phyloP scores from a whole-genome alignment of 2,113 vertebrate species.

The Protobothrops mucrosquamatus region DNA sequence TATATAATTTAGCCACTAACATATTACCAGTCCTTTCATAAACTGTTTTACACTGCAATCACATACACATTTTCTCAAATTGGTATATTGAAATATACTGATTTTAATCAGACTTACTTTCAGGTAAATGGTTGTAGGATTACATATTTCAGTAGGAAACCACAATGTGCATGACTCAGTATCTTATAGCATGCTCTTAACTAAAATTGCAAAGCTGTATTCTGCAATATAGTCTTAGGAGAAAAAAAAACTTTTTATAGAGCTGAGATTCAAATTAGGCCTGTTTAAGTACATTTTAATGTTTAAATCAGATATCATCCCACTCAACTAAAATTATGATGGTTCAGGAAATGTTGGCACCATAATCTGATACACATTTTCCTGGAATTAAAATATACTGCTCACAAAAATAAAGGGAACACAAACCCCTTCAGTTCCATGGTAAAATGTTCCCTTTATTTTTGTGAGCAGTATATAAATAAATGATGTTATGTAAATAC shows the following conservation, averaged over 20 bases:
- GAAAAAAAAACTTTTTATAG: neutral
- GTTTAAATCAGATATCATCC: neutral
- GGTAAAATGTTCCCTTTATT: too few species aligned
- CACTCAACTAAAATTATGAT: neutral
- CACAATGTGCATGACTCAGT: neutral
- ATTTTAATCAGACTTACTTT: neutral
- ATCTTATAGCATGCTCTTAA: neutral
- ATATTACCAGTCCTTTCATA: neutral
- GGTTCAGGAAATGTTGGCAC: neutral
- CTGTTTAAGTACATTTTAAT: neutral
- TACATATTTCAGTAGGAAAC: neutral
- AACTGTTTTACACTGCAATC: neutral
- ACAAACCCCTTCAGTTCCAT: too few species aligned
- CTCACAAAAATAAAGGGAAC: too few species aligned
- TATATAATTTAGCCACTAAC: slow-evolving; percentile 18
- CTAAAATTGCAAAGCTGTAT: neutral
- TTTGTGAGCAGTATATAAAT: neutral
- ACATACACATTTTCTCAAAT: neutral
- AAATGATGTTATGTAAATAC: neutral
- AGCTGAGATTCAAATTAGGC: neutral
- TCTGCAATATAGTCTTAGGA: neutral
- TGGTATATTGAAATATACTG: neutral
- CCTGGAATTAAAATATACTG: neutral
- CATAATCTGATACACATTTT: neutral
- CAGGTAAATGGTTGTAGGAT: neutral